These are phyloP conservation scores for Corythucha ciliata DNA, from an alignment of 2,888 invertebrate species.

Conservation along the genomic window DNA sequence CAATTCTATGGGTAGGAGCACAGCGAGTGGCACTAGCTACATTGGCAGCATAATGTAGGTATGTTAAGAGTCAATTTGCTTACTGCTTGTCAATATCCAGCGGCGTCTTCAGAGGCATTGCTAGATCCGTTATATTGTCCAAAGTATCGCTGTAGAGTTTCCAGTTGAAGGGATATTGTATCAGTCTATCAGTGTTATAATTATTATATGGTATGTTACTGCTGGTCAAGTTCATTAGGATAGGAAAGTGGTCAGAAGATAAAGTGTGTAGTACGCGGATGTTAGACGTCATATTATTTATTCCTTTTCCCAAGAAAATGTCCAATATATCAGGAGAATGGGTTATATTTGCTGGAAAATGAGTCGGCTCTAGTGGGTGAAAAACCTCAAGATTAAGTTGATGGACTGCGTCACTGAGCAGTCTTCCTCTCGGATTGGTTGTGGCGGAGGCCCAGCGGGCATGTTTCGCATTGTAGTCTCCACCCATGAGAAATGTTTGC, in stretches of 20 bases:
- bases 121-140: too few species aligned
- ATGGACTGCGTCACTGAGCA: slow-evolving; percentile 2
- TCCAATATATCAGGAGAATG: slow-evolving; percentile 15
- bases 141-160: slow-evolving; percentile 2
- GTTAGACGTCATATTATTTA: neutral
- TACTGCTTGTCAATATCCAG: neutral
- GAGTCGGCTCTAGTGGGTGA: slow-evolving; percentile 2
- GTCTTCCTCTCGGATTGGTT: slow-evolving; percentile 5
- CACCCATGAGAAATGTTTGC: too few species aligned
- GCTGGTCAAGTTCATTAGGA: neutral
- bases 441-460: slow-evolving; percentile 1
- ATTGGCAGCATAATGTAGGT: neutral
- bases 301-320: slow-evolving; percentile 1
- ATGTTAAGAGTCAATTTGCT: neutral
- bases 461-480: too few species aligned
- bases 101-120: neutral
- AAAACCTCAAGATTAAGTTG: neutral
- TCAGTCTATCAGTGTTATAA: neutral
- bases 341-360: neutral
- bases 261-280: neutral
- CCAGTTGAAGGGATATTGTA: slow-evolving; percentile 4
- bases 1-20: neutral
- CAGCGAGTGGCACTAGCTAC: neutral
- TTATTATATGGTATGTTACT: neutral
- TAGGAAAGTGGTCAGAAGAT: neutral